These are phyloP conservation scores for Glaucopsyche alexis DNA, from an alignment of 2,888 invertebrate genomes.

Conservation along the genomic window DNA sequence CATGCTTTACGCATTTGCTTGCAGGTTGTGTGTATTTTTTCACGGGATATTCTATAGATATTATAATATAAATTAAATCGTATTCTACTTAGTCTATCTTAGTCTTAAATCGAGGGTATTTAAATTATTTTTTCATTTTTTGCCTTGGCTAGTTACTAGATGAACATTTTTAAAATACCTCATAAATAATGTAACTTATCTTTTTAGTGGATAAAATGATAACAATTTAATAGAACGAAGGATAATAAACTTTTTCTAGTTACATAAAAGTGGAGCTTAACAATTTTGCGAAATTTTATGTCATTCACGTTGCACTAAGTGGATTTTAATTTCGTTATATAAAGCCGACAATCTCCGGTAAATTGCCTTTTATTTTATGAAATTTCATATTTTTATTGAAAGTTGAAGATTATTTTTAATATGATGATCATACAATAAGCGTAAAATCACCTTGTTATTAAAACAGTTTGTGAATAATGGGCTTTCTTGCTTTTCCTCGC, in stretches of 20 bases:
- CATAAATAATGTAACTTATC: too few species aligned
- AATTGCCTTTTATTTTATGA: slow-evolving; percentile 6
- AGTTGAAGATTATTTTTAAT: slow-evolving; percentile 11
- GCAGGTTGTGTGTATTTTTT: too few species aligned
- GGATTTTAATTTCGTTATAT: slow-evolving; percentile 20
- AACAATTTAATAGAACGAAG: not conserved
- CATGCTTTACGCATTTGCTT: too few species aligned
- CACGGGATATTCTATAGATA: too few species aligned
- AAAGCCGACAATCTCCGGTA: slow-evolving; percentile 14
- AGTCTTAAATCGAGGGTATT: too few species aligned
- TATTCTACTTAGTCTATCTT: too few species aligned
- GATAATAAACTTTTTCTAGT: slow-evolving; percentile 24
- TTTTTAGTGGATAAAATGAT: not conserved
- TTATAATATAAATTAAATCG: too few species aligned
- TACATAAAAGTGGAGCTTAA: not conserved
- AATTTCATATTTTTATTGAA: slow-evolving; percentile 16
- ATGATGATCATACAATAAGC: not conserved
- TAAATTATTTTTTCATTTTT: too few species aligned
- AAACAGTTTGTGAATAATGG: not conserved
- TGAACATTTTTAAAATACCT: too few species aligned
- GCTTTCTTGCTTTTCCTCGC: not conserved
- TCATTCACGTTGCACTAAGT: slow-evolving; percentile 20
- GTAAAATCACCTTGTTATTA: not conserved
- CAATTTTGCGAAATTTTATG: slow-evolving; percentile 19
- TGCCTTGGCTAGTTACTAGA: too few species aligned